These are phyloP conservation scores for rat (Rattus norvegicus) DNA, from an alignment of 2,113 vertebrate species.

Conservation along the genomic window GRCr8 NC_086034.1:28094001-28094500, in stretches of 20 bases:
- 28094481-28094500: neutral
- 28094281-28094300: slow-evolving; percentile 18
- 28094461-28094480: neutral
- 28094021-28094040: neutral
- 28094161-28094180: neutral
- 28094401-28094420: neutral
- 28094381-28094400: slow-evolving; percentile 13
- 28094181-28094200: slow-evolving; percentile 30
- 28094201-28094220: neutral
- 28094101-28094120: neutral
- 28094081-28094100: neutral
- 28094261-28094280: slow-evolving; percentile 20
- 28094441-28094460: neutral
- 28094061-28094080: neutral
- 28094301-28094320: slow-evolving; percentile 37
- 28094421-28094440: slow-evolving; percentile 18
- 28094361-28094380: slow-evolving; percentile 53
- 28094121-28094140: neutral
- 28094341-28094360: slow-evolving; percentile 13
- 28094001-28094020: neutral
- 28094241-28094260: slow-evolving; percentile 1
- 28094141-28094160: neutral
- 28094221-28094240: neutral
- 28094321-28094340: slow-evolving; percentile 45
- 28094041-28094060: neutral